These are phyloP conservation scores for Stenchaetothrips biformis DNA, from an alignment of 2,888 invertebrate genomes.

Conservation along the genomic window DNA sequence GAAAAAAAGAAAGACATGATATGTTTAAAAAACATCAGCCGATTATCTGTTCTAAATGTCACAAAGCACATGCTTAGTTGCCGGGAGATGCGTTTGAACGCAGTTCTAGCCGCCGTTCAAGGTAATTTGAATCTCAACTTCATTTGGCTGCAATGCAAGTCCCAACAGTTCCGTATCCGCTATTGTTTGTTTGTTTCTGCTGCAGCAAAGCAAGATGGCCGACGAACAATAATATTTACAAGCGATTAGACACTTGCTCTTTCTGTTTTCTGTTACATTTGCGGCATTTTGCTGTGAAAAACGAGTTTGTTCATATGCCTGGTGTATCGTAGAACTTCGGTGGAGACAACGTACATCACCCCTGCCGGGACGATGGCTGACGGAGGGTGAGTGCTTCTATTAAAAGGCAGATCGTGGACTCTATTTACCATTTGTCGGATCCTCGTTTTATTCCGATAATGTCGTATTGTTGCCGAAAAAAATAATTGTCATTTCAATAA, in stretches of 20 bases:
- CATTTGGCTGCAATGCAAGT: no score
- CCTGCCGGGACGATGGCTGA: neutral
- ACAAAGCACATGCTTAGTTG: no score
- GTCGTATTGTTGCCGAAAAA: no score
- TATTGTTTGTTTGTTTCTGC: constrained; percentile 17
- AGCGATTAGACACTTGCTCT: neutral
- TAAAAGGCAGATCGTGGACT: neutral
- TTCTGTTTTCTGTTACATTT: neutral
- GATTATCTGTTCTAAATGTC: no score
- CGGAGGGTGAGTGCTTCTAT: neutral
- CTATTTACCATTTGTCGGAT: neutral
- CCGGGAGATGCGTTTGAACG: no score
- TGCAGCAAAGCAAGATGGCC: neutral
- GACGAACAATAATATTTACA: constrained; percentile 19
- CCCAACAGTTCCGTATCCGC: neutral
- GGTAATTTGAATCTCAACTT: no score
- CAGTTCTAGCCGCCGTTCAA: no score
- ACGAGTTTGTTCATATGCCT: neutral
- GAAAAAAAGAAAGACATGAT: no score
- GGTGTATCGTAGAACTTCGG: neutral
- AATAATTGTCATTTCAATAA: no score
- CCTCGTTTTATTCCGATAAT: neutral
- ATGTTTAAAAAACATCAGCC: no score
- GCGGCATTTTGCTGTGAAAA: neutral
- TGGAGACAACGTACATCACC: neutral